Evolutionary conservation across 2,888 invertebrate genomes (phyloP), one percentile per base, ranked within the genome.

Genomic region (Caenorhabditis uteleia): DNA sequence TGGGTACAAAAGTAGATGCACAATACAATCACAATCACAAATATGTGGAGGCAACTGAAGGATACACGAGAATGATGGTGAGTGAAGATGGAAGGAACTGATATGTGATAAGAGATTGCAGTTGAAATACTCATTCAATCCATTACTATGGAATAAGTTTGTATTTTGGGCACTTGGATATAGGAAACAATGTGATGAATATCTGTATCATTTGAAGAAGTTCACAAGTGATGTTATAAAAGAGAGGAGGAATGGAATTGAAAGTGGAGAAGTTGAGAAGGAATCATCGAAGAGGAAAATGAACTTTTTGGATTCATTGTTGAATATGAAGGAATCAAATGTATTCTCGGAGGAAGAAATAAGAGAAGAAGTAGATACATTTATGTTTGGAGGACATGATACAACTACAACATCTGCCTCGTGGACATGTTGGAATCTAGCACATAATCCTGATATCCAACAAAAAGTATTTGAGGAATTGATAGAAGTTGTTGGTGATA

Each of bases 301-400:
- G 54, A 85, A 86, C 12, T 86, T 86, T 70, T 78, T 86, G 47
- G 87, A 87, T 74, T 74, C 86, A 70, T 73, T 87, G 31, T 74
- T 87, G 34, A 82, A 83, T 38, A 78, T 84, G 65, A 79, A 83
- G 21, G 78, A 83, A 14, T 80, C 81, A n/a, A 74, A 82, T 18
- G 70, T 74, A 3, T 69, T 86, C 49, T 82, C 84, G 1, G 77
- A 83, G 47, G 77, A 80, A 10, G 86, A 86, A 54, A 85, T 86
- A 29, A 74, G 84, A 39, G 49, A 70, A 40, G 72, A 72, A 49
- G 66, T 71, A 3, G 86, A 87, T 70, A 86, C 85, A 1, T 86
- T 85, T 76, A 87, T 85, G 86, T 86, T 85, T 78, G 86, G 85
- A 55, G 69, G 85, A 21, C 85, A 85, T 72, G 85, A 85, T 66